phyloP scores from a whole-genome alignment of 2,888 invertebrate species.

The Caenorhabditis wallacei region DNA sequence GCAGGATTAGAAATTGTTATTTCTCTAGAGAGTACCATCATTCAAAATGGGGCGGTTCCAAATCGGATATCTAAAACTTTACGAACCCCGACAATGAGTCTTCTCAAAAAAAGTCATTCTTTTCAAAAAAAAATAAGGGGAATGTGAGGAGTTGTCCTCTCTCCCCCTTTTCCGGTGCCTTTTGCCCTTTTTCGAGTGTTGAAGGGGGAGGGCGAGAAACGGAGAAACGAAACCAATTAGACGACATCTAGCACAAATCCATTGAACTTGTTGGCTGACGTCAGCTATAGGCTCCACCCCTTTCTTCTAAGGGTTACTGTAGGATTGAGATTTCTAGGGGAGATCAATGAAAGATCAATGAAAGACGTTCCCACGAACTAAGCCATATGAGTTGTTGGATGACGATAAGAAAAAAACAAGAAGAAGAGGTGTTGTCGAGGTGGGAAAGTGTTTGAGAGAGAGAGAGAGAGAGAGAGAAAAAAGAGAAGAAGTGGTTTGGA shows the following conservation, averaged over 20 bases:
- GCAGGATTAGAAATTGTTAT: too few species aligned
- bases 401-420: background rate
- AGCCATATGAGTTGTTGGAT: too few species aligned
- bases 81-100: too few species aligned
- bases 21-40: too few species aligned
- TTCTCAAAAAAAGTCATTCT: background rate
- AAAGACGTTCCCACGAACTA: background rate
- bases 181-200: conserved; percentile 16
- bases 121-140: background rate
- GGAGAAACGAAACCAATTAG: conserved; percentile 28
- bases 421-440: background rate
- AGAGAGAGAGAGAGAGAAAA: background rate
- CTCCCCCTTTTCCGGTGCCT: conserved; percentile 21
- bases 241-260: conserved; percentile 5
- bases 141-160: background rate
- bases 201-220: background rate
- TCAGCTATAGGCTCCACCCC: background rate
- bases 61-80: too few species aligned
- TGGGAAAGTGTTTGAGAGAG: background rate
- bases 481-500: background rate
- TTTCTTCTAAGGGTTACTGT: too few species aligned
- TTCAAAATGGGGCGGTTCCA: too few species aligned
- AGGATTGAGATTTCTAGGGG: too few species aligned
- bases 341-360: too few species aligned
- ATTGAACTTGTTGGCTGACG: background rate